Percentiles rank a stretch among this genome's conserved stretches.
Conservation (phyloP, 1,140 invertebrate genomes). For the Cryptotermes secundus region DNA sequence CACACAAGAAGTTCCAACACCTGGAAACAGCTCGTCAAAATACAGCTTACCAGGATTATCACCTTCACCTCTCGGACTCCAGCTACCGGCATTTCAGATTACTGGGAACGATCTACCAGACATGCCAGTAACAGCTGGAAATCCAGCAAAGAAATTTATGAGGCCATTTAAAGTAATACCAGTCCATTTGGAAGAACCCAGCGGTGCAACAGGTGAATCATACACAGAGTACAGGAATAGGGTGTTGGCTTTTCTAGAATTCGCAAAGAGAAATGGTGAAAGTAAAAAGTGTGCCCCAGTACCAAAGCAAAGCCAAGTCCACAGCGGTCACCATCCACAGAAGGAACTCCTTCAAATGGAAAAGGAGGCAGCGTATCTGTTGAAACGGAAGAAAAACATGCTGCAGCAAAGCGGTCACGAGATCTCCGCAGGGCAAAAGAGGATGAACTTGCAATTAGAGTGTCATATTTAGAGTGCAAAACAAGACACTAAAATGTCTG, state of each 20-base stretch:
- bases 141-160: not conserved
- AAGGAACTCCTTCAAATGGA: constrained; percentile 41
- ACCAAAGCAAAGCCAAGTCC: not conserved
- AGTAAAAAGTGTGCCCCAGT: not conserved
- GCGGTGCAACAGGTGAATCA: not conserved
- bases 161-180: not conserved
- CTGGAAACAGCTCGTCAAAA: not conserved
- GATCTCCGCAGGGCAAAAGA: constrained; percentile 88
- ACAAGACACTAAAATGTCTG: constrained; percentile 54
- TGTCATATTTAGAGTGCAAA: constrained; percentile 82
- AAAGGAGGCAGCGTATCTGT: constrained; percentile 86
- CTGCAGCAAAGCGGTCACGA: constrained; percentile 87
- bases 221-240: not conserved
- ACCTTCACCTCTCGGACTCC: not conserved
- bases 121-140: not conserved
- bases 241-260: not conserved
- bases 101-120: not conserved
- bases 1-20: not conserved
- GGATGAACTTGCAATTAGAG: constrained; percentile 86
- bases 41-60: not conserved
- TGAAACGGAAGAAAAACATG: constrained; percentile 88
- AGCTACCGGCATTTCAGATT: not conserved
- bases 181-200: not conserved
- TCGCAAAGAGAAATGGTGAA: not conserved
- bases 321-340: not conserved